These are phyloP conservation scores for Columbina picui DNA, from an alignment of 2,113 vertebrate species.

Conservation along the genomic window DNA sequence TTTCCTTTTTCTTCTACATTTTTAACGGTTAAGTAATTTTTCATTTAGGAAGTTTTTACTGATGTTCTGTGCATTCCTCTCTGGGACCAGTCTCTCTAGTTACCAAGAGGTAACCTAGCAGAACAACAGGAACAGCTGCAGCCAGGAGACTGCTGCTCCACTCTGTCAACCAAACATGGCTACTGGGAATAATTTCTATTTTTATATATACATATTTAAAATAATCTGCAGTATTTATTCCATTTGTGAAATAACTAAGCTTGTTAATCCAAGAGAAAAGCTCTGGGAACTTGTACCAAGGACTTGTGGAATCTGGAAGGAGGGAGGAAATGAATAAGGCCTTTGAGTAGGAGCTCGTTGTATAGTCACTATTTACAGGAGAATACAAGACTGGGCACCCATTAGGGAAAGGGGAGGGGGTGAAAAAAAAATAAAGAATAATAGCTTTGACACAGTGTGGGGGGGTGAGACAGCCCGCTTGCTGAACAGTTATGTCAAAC, in stretches of 20 bases:
- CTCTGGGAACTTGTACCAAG: neutral
- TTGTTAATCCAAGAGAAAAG: slow-evolving; percentile 12
- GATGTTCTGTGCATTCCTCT: neutral
- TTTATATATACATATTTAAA: neutral
- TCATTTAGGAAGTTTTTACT: slow-evolving; percentile 18
- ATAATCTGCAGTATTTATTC: neutral
- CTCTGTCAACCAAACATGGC: neutral
- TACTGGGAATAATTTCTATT: neutral
- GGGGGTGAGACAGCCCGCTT: neutral
- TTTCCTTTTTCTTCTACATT: neutral
- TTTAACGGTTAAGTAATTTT: slow-evolving; percentile 21
- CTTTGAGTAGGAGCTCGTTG: neutral
- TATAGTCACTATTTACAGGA: neutral
- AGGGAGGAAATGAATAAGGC: neutral
- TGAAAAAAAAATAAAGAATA: neutral
- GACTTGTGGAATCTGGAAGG: neutral
- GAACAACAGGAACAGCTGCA: neutral
- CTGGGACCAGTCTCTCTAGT: neutral
- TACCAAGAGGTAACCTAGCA: neutral
- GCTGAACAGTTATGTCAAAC: neutral
- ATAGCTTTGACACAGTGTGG: neutral
- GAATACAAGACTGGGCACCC: neutral
- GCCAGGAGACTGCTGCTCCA: neutral
- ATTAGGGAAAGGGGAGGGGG: neutral
- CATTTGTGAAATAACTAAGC: neutral